Base-by-base conservation (phyloP, 2,797 vertebrate genomes). In the Gallinago solitaria region DNA sequence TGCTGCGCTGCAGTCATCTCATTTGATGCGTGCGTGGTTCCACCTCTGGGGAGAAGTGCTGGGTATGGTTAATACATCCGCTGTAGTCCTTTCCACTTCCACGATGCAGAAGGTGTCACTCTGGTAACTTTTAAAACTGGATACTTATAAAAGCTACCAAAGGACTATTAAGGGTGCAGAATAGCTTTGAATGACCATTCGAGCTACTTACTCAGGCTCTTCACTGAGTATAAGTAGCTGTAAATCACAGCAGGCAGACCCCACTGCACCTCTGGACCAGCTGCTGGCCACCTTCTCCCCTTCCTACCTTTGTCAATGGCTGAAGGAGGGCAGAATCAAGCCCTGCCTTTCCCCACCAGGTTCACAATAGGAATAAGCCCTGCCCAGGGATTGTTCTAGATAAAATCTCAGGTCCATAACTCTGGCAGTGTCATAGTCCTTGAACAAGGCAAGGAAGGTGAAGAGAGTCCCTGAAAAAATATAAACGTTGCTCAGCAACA, bases 391-490 rank as follows among this genome's bases (percentile, higher is more conserved):
- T 9, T 45, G 45, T 27, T 64, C 37, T 16, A 76, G 50, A 12
- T 76, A 21, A 75, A 69, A 57, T 12, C 28, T 51, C 30, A 57
- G 57, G 63, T 32, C 41, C 16, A 2, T 16, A 30, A 50, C 41
- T 47, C 57, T 45, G 35, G 28, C 43, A 71, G 32, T 0, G 2
- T 39, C 0, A 1, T 1, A 25, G 47, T 30, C 70, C n/a, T 69
- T 51, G 77, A 24, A 33, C 8, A n/a, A 45, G 33, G 35, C 0
- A 1, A 32, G 5, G 43, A 63, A 43, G 39, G 50, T 64, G 61
- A 45, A 64, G 20, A 64, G 20, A 32, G 61, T n/a, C 20, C 61
- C 43, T 64, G 30, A 45, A n/a, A 32, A 64, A 45, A 19, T 24
- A 64, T 64, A 45, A 64, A 23, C 61, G 32, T 43, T 6, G 9